Evolutionary conservation across 2,888 invertebrate species (phyloP), one percentile per base, ranked within the genome.

Genomic region (Galerucella calmariensis): DNA sequence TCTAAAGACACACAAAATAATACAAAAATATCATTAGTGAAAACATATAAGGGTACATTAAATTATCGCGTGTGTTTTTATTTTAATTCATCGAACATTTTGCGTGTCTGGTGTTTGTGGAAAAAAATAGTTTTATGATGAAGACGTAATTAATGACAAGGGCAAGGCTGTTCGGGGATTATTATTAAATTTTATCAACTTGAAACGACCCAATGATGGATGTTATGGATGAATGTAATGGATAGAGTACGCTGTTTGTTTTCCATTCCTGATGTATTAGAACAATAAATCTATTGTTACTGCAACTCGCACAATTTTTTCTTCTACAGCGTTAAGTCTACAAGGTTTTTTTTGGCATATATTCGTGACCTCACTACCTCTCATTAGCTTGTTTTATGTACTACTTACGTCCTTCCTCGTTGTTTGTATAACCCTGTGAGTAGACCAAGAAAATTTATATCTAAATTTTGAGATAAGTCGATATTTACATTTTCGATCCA

Each of bases 61-160:
- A 4, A 48, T 48, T 46, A 46, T 67, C 10, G 67, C 56, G 67
- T 67, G 67, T 12, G 53, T 11, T 70, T 65, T 74, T 46, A 65
- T 44, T 65, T 46, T 46, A 65, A 46, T 65, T 44, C 16, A 65
- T 65, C 46, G 63, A 46, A 20, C 41, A 62, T 44, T 44, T 65
- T 65, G 63, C 63, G 63, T 65, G 63, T 65, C 46, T 44, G 44
- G 46, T 12, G 44, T 46, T 65, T 27, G 5, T 16, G 44, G 46
- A 46, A 65, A 65, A 63, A 63, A 44, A 35, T n/a, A 27, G 27
- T 62, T 62, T 63, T 61, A 14, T 63, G 16, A 16, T 44, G 44
- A 35, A 63, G 35, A 44, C 16, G 44, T 63, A 63, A 65, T 65
- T 65, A 46, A 65, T 46, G 20, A 41, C 63, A 65, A 65, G 63